Evolutionary conservation across 1,140 invertebrate species (phyloP).

Genomic region (Saxidomus purpurata): DNA sequence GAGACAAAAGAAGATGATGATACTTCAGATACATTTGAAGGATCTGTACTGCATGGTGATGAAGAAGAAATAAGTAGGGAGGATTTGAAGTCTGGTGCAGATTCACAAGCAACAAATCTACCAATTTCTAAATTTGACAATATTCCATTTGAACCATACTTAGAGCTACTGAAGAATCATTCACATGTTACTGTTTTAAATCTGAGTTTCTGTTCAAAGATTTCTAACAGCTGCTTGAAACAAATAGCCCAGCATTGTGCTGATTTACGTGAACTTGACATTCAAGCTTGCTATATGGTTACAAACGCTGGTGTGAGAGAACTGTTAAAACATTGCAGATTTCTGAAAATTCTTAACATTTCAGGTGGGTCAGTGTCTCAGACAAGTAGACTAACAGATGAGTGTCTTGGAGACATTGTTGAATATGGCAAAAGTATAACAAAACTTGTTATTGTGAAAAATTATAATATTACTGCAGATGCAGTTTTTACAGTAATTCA

Average conservation of each 20-base stretch:
- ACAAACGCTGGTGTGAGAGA: slow-evolving; percentile 66
- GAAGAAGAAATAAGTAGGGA: not conserved
- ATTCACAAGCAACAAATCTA: not conserved
- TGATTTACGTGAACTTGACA: slow-evolving; percentile 54
- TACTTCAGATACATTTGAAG: not conserved
- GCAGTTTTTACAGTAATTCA: slow-evolving; percentile 41
- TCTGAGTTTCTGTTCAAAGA: slow-evolving; percentile 67
- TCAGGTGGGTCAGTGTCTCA: slow-evolving; percentile 52
- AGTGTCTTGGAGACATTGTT: slow-evolving; percentile 40
- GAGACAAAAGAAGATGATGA: not conserved
- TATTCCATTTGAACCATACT: not conserved
- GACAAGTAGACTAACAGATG: slow-evolving; percentile 46
- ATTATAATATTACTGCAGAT: slow-evolving; percentile 58
- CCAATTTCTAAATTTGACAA: not conserved
- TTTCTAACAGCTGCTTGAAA: slow-evolving; percentile 65
- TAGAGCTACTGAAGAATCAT: not conserved
- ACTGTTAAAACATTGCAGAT: slow-evolving; percentile 55
- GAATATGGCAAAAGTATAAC: slow-evolving; percentile 43
- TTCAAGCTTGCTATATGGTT: slow-evolving; percentile 65
- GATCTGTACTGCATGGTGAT: not conserved
- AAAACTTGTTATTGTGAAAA: slow-evolving; percentile 42
- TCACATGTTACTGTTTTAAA: slow-evolving; percentile 61
- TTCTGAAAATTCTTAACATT: slow-evolving; percentile 58
- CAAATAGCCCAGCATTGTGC: slow-evolving; percentile 65
- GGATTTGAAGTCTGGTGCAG: not conserved